These are phyloP conservation scores for Selene dorsalis DNA, from an alignment of 2,797 vertebrate species.

Conservation along the genomic window DNA sequence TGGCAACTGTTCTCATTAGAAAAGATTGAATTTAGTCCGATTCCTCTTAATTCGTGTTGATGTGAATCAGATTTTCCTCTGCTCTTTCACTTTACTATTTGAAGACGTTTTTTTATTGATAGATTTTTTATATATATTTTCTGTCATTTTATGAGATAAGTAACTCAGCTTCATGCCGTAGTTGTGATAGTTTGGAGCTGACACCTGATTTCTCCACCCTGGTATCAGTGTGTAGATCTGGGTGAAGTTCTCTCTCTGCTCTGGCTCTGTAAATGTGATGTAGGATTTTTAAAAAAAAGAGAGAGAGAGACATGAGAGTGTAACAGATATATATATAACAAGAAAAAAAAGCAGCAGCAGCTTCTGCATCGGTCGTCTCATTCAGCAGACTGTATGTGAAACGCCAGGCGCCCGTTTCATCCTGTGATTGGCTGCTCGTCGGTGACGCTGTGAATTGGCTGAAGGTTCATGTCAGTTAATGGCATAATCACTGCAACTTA, in stretches of 20 bases:
- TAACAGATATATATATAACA: too few species aligned
- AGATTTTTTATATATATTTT: too few species aligned
- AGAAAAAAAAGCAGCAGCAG: not conserved
- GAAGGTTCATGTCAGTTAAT: slow-evolving; percentile 62
- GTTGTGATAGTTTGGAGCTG: slow-evolving; percentile 23
- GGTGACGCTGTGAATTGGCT: slow-evolving; percentile 47
- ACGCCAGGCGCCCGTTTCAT: too few species aligned
- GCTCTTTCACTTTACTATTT: not conserved
- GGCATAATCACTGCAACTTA: slow-evolving; percentile 62
- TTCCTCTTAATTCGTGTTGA: too few species aligned
- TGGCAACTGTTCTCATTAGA: not conserved
- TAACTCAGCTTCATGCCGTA: fast-evolving
- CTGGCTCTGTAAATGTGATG: not conserved
- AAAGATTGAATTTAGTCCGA: not conserved
- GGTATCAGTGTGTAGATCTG: slow-evolving; percentile 53
- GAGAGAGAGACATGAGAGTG: too few species aligned
- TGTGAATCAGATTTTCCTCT: not conserved
- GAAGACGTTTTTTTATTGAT: not conserved
- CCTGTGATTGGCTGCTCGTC: slow-evolving; percentile 42
- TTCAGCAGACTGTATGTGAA: slow-evolving; percentile 8
- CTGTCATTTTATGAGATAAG: not conserved
- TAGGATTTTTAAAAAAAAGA: not conserved
- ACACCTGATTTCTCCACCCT: slow-evolving; percentile 39
- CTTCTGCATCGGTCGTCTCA: not conserved
- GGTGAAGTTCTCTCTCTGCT: slow-evolving; percentile 1